These are phyloP conservation scores for Teinopalpus imperialis DNA, from an alignment of 2,888 invertebrate species.

Conservation along the genomic window DNA sequence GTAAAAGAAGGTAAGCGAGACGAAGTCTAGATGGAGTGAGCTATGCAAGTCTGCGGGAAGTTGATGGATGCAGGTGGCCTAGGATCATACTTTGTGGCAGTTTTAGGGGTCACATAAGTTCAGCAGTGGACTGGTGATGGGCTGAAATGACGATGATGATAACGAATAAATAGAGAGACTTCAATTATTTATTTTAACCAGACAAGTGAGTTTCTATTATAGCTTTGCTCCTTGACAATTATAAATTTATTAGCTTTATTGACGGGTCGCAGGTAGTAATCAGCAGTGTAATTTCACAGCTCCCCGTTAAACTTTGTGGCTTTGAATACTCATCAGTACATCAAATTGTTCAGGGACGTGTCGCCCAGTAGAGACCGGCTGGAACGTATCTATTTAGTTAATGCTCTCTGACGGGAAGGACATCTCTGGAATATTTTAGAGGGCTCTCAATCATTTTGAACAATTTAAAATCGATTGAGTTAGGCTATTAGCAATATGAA, in stretches of 20 bases:
- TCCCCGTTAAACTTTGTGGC: constrained; percentile 38
- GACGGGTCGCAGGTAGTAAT: constrained; percentile 39
- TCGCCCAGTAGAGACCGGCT: constrained; percentile 35
- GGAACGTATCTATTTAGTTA: constrained; percentile 47
- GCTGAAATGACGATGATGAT: no score
- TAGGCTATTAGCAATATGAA: no score
- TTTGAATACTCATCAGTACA: constrained; percentile 49
- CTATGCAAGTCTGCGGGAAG: no score
- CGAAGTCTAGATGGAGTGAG: no score
- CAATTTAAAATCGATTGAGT: no score
- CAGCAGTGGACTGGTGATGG: no score
- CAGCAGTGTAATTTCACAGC: constrained; percentile 40
- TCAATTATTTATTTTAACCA: constrained; percentile 47
- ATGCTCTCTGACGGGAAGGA: constrained; percentile 23
- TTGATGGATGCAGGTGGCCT: no score
- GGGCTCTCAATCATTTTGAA: no score
- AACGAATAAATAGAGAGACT: no score
- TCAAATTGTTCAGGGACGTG: constrained; percentile 35
- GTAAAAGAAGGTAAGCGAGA: no score
- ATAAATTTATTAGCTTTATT: constrained; percentile 57
- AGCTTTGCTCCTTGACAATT: constrained; percentile 51
- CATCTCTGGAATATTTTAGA: constrained; percentile 22
- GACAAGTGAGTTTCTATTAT: constrained; percentile 60
- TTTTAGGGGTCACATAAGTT: no score
- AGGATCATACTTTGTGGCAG: no score